Base-by-base conservation (phyloP, 92 coral and sea anemone genomes). In the Heliopora coerulea region DNA sequence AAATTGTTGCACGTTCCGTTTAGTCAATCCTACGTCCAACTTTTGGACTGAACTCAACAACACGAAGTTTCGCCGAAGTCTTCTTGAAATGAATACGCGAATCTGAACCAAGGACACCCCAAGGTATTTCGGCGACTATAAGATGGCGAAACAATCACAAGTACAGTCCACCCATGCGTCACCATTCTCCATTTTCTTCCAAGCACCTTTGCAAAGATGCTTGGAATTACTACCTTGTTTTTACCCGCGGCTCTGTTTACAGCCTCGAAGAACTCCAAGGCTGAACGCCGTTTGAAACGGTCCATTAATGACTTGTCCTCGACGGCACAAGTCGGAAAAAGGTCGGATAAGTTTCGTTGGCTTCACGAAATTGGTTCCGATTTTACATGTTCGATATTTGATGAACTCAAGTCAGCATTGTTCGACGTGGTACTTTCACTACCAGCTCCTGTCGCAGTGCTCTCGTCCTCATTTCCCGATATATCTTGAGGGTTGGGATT, bases 401-500 rank as follows among this genome's bases (percentile, higher is more conserved):
- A 66, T 66, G 27, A 54, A 27, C 56, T 62, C 76, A 69, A 49
- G 62, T 69, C 48, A 17, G 39, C 3, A 28, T 24, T 31, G 39
- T 40, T 52, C 42, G 44, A 26, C 44, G 76, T 49, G 14, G 56
- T 20, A 21, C 60, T 69, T 56, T 69, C 76, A 6, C 62, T 8
- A 33, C 76, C 98, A 62, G 82, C 75, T 74, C 86, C 98, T 42
- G 89, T 68, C 46, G 86, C 81, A 2, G 82, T 70, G 6, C 83
- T 59, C 18, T 83, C 83, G 54, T 87, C 82, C 11, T 86, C 84
- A 7, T 83, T 54, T 12, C 85, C 83, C 21, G 84, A 74, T 0
- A 83, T 58, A 63, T 91, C 98, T 64, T 86, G 90, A 21, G 90
- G 76, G 57, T 79, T 86, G 6, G 85, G 68, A 17, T 88, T 89